These are phyloP conservation scores for Ptychochromis oligacanthus DNA, from an alignment of 2,113 vertebrate genomes.

Conservation along the genomic window DNA sequence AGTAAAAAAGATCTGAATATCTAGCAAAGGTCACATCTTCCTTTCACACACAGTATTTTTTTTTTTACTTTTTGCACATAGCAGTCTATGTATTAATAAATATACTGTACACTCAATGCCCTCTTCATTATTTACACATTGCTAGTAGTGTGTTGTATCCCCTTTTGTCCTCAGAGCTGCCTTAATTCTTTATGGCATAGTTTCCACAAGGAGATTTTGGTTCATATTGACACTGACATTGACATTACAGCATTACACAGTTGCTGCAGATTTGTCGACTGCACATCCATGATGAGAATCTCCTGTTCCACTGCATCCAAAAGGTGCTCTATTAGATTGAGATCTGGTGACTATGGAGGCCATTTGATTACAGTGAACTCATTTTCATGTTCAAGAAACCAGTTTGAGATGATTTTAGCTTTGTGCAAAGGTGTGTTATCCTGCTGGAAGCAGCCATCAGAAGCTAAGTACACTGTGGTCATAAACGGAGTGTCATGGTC, in stretches of 20 bases:
- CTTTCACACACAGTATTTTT: not conserved
- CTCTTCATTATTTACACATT: not conserved
- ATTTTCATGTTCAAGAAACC: not conserved
- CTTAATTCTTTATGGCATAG: not conserved
- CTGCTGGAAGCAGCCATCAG: not conserved
- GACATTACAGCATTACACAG: not conserved
- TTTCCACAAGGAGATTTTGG: not conserved
- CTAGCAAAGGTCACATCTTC: slow-evolving; percentile 29
- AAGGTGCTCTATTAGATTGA: not conserved
- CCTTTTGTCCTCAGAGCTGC: not conserved
- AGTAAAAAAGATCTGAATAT: slow-evolving; percentile 33
- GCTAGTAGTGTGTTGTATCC: not conserved
- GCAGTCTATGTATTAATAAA: not conserved
- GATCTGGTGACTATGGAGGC: not conserved
- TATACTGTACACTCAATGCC: not conserved
- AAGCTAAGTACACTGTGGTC: not conserved
- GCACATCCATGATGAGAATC: not conserved
- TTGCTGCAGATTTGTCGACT: not conserved
- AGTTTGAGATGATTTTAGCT: not conserved
- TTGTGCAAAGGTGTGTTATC: not conserved
- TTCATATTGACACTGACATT: too few species aligned
- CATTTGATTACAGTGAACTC: not conserved
- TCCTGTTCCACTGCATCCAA: not conserved
- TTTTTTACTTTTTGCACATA: not conserved
- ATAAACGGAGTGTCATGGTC: not conserved